Evolutionary conservation across 2,888 invertebrate genomes (phyloP).

Genomic region (Dicranocentrus wangi): DNA sequence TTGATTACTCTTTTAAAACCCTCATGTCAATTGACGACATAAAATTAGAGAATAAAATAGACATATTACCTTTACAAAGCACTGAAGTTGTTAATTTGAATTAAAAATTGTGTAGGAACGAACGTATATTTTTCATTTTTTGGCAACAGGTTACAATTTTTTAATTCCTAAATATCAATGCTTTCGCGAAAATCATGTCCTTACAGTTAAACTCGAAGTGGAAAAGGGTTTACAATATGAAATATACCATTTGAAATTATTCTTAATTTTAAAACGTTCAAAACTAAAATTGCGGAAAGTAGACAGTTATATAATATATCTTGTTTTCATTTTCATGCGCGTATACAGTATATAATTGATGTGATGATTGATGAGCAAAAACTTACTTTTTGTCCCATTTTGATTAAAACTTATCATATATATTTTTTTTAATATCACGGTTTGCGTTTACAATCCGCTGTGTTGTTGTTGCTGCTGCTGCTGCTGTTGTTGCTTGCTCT

Average conservation of each 20-base stretch:
- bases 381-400: too few relatives aligned
- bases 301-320: too few relatives aligned
- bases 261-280: too few relatives aligned
- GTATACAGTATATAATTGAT: too few relatives aligned
- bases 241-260: too few relatives aligned
- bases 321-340: too few relatives aligned
- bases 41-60: too few relatives aligned
- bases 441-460: conserved; percentile 39
- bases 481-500: conserved; percentile 14
- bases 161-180: conserved; percentile 3
- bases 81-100: background rate
- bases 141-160: conserved; percentile 43
- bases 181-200: conserved; percentile 32
- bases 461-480: conserved; percentile 27
- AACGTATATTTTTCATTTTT: conserved; percentile 57
- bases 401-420: too few relatives aligned
- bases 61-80: conserved; percentile 7
- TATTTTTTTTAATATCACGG: too few relatives aligned
- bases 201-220: background rate
- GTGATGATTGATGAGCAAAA: too few relatives aligned
- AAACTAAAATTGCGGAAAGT: conserved; percentile 8
- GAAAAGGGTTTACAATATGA: background rate
- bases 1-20: too few relatives aligned
- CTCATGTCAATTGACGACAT: too few relatives aligned
- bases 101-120: background rate